Base-by-base conservation (phyloP, 2,888 invertebrate species). In the Heteromurus nitidus region DNA sequence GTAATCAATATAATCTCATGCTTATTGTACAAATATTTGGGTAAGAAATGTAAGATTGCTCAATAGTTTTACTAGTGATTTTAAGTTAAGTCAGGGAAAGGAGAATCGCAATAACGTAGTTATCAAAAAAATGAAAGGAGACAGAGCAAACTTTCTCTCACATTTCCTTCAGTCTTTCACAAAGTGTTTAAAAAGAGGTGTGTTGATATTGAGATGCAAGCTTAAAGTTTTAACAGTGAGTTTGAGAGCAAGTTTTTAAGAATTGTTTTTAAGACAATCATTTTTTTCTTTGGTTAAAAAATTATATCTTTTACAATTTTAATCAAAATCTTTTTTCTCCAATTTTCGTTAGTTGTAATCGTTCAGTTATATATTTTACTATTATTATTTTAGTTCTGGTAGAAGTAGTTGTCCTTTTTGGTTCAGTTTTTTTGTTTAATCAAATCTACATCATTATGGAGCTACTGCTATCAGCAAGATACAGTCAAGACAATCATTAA, bases 401-500 rank as follows among this genome's bases (percentile, higher is more conserved):
- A 42, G 20, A 55, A 55, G 75, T 75, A 55, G 65, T 75, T 3
- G 0, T 31, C 11, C 47, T 30, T 20, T 65, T 75, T 75, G 67
- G 44, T 75, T 67, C 13, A 53, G 55, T 75, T 65, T 62, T 67
- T 73, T 62, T 65, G 53, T 67, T 62, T 31, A 31, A 31, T 50
- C 20, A 72, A 73, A 64, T 67, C 55, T 75, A 24, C 50, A 55
- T 67, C 75, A 67, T 65, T 36, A 31, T 55, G 53, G 42, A 75
- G 75, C 65, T 75, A 75, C 75, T 65, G 53, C 36, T 67, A 75
- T 75, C 67, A 75, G 75, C 75, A 75, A 75, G 75, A 75, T 65
- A 75, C 55, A 75, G 75, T 75, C 75, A 75, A 75, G 75, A 75
- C 75, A 75, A 75, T 75, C 75, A 75, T 67, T n/a, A 26, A 11